Percentiles rank a stretch among this genome's conserved stretches.
Conservation (phyloP, 1,140 invertebrate genomes). For the Triops cancriformis region DNA sequence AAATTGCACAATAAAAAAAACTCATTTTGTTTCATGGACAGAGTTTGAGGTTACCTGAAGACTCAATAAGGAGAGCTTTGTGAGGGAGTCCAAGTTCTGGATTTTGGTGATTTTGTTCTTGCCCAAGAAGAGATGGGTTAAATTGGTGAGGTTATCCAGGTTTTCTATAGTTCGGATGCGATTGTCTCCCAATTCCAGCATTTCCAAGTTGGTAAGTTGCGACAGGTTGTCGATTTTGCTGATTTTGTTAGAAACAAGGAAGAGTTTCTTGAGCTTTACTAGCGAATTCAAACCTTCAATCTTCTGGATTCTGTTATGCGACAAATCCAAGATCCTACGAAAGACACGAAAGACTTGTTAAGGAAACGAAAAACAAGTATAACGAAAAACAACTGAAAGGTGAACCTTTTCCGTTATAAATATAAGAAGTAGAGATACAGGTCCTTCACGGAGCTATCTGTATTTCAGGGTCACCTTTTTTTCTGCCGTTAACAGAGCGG, state of each 20-base stretch:
- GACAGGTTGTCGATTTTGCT: conserved; percentile 82
- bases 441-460: too few relatives aligned
- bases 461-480: too few relatives aligned
- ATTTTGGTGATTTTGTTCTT: conserved; percentile 95
- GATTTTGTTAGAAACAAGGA: conserved; percentile 88
- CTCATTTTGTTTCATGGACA: neutral
- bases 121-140: conserved; percentile 75
- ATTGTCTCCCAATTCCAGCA: conserved; percentile 92
- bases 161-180: conserved; percentile 82
- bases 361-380: too few relatives aligned
- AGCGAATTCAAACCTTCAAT: conserved; percentile 78
- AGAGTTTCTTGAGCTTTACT: conserved; percentile 75
- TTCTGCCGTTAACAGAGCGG: too few relatives aligned
- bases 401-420: too few relatives aligned
- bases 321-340: conserved; percentile 76
- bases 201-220: conserved; percentile 64
- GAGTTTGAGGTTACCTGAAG: conserved; percentile 51
- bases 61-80: conserved; percentile 71
- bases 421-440: too few relatives aligned
- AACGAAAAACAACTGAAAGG: too few relatives aligned
- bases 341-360: neutral
- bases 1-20: too few relatives aligned
- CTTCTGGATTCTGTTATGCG: conserved; percentile 90
- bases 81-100: conserved; percentile 70
- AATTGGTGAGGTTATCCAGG: conserved; percentile 59